Evolutionary conservation across 2,888 invertebrate species (phyloP), one percentile per base, ranked within the genome.

Genomic region (Apodemia duryi): DNA sequence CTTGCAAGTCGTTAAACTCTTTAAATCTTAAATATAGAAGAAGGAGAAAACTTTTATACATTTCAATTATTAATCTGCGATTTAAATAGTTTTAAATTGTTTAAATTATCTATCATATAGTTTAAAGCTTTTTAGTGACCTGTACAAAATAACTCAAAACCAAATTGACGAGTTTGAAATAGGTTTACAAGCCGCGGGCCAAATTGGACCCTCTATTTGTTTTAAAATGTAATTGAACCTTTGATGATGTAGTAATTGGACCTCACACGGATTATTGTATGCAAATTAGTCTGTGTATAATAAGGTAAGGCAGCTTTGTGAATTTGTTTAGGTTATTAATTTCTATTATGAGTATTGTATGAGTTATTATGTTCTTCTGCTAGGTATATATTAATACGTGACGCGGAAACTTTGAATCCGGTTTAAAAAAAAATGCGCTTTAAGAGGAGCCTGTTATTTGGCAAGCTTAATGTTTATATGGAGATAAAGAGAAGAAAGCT

Each of bases 261-360:
- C 74, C 81, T 79, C 80, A 80, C 77, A 80, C 75, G 81, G 80
- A 78, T 79, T 76, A 77, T 75, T 75, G 79, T 84, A 87, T 85
- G 86, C 84, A 88, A 88, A 89, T 87, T 80, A 74, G 82, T 82
- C 77, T 83, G 82, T 85, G 82, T 85, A 84, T 82, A 79, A 78
- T 77, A 77, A 63, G 66, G 65, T 71, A 74, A 78, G 74, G 74
- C 79, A 77, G 74, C 72, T 46, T 46, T 28, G 29, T 46, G n/a
- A 43, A 46, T 43, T 28, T 29, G 62, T 29, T 29, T 43, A 62
- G 13, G 28, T 28, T 46, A 62, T 49, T 49, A 46, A 32, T 57
- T 57, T 28, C 32, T 57, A 54, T 54, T 54, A 29, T 54, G 11
- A 51, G 29, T 9, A 21, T 28, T 52, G 29, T n/a, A 43, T 21